These are phyloP conservation scores for Scatophagus argus DNA, from an alignment of 2,113 vertebrate genomes.

Conservation along the genomic window DNA sequence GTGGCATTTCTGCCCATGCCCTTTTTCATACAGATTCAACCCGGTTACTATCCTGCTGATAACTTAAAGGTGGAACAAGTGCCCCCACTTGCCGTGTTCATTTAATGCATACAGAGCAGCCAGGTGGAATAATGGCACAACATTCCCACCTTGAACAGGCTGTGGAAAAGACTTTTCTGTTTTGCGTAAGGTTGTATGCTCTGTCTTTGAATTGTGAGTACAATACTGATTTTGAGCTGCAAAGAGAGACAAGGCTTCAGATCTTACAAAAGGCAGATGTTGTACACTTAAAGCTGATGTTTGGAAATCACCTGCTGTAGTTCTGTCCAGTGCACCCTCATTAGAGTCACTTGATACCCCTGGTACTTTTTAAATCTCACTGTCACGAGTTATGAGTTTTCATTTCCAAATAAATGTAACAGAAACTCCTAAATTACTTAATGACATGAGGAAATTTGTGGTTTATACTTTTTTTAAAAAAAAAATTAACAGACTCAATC, in stretches of 20 bases:
- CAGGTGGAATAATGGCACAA: too few species aligned
- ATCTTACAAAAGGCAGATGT: conserved; percentile 5
- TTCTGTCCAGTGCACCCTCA: conserved; percentile 7
- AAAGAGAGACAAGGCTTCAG: conserved; percentile 29
- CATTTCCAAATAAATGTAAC: not conserved
- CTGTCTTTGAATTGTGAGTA: not conserved
- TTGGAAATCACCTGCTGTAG: conserved; percentile 30
- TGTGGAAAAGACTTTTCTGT: too few species aligned
- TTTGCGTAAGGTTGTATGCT: not conserved
- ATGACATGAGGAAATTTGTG: not conserved
- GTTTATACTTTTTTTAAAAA: not conserved
- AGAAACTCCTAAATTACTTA: conserved; percentile 5
- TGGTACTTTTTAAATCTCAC: conserved; percentile 1
- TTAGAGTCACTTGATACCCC: conserved; percentile 16
- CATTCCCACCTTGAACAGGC: too few species aligned
- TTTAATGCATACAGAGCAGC: too few species aligned
- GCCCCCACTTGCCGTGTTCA: too few species aligned
- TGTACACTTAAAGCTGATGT: conserved; percentile 10
- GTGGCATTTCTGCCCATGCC: too few species aligned
- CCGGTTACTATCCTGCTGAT: too few species aligned
- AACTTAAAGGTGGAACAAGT: too few species aligned
- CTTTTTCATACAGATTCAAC: too few species aligned
- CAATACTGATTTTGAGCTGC: conserved; percentile 23
- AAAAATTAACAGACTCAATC: not conserved
- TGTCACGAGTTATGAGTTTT: conserved; percentile 10